Conservation (phyloP, 2,113 vertebrate species). For the Enhydra lutris region DNA sequence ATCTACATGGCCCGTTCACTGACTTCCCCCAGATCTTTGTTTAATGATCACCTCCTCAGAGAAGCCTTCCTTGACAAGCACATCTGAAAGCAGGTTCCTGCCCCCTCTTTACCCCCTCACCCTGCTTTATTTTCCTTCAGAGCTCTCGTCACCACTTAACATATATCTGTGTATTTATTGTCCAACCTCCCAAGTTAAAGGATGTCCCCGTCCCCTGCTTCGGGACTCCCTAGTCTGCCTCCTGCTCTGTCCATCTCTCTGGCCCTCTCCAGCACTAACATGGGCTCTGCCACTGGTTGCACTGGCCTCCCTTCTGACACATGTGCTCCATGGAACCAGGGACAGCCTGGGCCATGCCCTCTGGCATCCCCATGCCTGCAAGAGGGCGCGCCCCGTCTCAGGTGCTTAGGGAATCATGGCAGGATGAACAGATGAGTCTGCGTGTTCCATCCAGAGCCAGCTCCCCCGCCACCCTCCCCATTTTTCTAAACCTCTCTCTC, state of each 20-base stretch:
- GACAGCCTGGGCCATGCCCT: background rate
- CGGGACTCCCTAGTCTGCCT: accelerated
- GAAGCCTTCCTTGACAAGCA: background rate
- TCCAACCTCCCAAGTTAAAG: accelerated
- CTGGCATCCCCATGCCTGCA: accelerated
- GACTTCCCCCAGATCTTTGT: background rate
- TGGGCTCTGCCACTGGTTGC: background rate
- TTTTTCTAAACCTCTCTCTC: background rate
- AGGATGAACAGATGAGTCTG: accelerated
- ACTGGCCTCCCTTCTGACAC: background rate
- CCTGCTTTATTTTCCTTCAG: background rate
- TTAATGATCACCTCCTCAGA: background rate
- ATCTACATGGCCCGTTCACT: accelerated
- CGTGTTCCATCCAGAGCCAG: accelerated
- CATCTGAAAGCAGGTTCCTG: background rate
- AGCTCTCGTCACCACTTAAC: no score
- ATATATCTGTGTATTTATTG: background rate
- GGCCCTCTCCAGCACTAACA: background rate
- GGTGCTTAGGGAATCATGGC: background rate
- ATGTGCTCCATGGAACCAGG: background rate
- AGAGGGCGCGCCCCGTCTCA: accelerated
- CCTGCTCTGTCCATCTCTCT: accelerated
- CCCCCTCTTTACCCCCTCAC: background rate
- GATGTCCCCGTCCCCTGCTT: accelerated
- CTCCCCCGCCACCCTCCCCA: background rate